Conservation (phyloP, 2,797 vertebrate genomes). For the Tamandua tetradactyla region DNA sequence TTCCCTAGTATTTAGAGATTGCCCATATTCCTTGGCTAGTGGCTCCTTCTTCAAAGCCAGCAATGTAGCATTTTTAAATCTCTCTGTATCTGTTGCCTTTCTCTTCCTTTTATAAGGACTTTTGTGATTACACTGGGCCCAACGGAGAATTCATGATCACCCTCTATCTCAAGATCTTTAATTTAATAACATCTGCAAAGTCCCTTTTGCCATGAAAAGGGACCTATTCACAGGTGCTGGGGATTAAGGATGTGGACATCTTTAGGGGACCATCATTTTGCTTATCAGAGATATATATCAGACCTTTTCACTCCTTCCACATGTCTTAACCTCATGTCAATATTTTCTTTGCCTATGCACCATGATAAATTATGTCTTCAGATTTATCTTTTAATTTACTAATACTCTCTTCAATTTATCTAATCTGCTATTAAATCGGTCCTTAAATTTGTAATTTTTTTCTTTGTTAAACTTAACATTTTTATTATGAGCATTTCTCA, state of each 20-base stretch:
- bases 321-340: not conserved
- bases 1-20: not conserved
- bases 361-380: not conserved
- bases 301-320: not conserved
- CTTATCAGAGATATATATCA: not conserved
- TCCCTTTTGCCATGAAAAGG: not conserved
- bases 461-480: too few species aligned
- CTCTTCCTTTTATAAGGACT: not conserved
- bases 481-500: too few species aligned
- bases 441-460: not conserved
- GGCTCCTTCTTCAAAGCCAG: not conserved
- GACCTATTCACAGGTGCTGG: not conserved
- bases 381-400: not conserved
- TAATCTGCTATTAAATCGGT: not conserved
- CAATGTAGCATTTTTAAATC: not conserved
- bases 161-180: not conserved
- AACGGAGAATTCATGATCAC: not conserved
- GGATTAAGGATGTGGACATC: not conserved
- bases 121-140: not conserved
- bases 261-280: not conserved
- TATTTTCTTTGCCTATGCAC: not conserved
- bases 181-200: not conserved
- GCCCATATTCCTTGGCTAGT: not conserved
- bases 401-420: not conserved
- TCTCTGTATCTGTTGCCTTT: not conserved